Conservation (phyloP, 2,113 vertebrate genomes). For the Centrocercus urophasianus region DNA sequence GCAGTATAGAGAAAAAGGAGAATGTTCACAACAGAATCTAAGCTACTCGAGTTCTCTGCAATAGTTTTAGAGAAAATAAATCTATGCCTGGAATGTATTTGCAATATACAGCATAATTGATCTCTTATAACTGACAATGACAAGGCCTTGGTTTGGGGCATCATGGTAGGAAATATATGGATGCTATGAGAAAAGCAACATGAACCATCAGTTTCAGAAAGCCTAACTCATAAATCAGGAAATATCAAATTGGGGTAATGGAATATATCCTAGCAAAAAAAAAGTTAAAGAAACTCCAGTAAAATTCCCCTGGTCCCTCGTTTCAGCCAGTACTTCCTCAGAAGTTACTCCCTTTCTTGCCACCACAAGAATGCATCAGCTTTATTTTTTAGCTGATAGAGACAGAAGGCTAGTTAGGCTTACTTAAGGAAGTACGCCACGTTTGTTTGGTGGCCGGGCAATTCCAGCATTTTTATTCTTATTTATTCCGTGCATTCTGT, state of each 20-base stretch:
- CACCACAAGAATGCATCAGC: not conserved
- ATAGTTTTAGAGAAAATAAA: not conserved
- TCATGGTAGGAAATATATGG: not conserved
- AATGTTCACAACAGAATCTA: not conserved
- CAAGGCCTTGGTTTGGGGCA: not conserved
- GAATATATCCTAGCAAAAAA: not conserved
- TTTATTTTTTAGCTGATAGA: not conserved
- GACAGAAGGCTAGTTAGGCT: not conserved
- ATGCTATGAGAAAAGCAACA: not conserved
- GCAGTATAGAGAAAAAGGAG: not conserved
- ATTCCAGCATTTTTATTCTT: not conserved
- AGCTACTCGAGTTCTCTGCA: not conserved
- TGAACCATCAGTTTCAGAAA: not conserved
- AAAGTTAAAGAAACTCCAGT: not conserved
- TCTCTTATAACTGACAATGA: not conserved
- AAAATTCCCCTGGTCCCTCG: not conserved
- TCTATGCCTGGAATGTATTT: not conserved
- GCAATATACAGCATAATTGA: not conserved
- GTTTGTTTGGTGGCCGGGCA: accelerated
- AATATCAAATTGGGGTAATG: not conserved
- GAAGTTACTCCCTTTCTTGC: not conserved
- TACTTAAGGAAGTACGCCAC: not conserved
- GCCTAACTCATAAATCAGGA: not conserved
- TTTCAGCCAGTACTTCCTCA: not conserved
- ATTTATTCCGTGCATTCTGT: not conserved